A percentile compares a stretch with the other conserved stretches of the same genome.
Evolutionary conservation across 2,888 invertebrate genomes (phyloP).

Genomic region (Ditula angustiorana): DNA sequence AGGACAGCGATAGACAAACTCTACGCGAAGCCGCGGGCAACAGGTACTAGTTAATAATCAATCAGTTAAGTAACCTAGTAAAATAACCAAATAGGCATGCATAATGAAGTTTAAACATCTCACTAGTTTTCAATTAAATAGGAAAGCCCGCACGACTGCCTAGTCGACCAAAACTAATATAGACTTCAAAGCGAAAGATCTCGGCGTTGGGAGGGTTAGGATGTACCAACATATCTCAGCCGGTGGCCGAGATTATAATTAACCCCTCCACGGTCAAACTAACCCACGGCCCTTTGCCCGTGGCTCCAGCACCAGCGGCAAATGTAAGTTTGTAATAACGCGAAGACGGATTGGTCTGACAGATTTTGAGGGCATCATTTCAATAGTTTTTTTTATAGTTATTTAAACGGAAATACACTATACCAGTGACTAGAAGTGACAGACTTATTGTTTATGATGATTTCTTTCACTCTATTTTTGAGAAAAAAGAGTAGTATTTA

Average conservation of each 20-base stretch:
- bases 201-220: conserved; percentile 1
- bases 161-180: conserved; percentile 9
- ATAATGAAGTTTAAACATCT: conserved; percentile 21
- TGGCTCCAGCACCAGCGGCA: background rate
- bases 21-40: no score
- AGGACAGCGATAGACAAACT: no score
- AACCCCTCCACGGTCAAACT: background rate
- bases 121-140: conserved; percentile 23
- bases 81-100: background rate
- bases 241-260: conserved; percentile 14
- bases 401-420: background rate
- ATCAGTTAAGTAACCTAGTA: no score
- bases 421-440: background rate
- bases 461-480: no score
- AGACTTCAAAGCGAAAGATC: conserved; percentile 25
- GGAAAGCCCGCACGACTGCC: background rate
- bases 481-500: no score
- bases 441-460: no score
- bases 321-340: background rate
- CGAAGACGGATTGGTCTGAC: background rate
- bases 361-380: background rate
- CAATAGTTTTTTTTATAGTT: background rate
- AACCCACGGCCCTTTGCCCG: conserved; percentile 9
- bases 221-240: conserved; percentile 15
- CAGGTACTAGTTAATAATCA: no score